Evolutionary conservation across 2,888 invertebrate species (phyloP).

Genomic region (Epistrophe grossulariae): DNA sequence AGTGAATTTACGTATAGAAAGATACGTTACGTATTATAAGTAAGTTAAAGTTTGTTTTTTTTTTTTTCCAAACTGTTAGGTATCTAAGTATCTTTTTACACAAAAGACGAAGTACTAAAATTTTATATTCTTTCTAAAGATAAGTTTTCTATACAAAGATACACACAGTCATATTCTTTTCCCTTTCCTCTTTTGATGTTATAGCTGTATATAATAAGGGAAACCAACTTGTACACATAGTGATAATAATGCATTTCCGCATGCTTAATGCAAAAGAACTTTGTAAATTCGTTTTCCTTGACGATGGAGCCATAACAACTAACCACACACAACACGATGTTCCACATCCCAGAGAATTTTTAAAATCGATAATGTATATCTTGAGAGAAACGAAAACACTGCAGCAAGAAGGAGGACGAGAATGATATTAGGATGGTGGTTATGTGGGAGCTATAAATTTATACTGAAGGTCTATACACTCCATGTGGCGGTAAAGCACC

Average conservation of each 20-base stretch:
- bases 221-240: conserved; percentile 30
- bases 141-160: conserved; percentile 15
- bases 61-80: too few species aligned
- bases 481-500: conserved; percentile 2
- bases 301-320: conserved; percentile 36
- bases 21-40: too few species aligned
- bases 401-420: too few species aligned
- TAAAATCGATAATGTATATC: conserved; percentile 43
- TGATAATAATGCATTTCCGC: conserved; percentile 43
- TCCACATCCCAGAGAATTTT: conserved; percentile 21
- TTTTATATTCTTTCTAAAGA: conserved; percentile 26
- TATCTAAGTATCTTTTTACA: background rate
- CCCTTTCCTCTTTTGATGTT: background rate
- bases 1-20: too few species aligned
- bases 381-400: background rate
- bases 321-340: conserved; percentile 34
- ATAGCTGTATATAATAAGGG: background rate
- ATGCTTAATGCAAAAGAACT: conserved; percentile 49
- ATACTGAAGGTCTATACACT: conserved; percentile 9
- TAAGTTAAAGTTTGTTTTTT: background rate
- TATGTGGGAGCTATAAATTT: conserved; percentile 42
- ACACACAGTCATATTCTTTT: conserved; percentile 21
- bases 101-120: conserved; percentile 23
- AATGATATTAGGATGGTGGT: background rate
- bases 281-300: conserved; percentile 31